phyloP scores from a whole-genome alignment of 1,140 invertebrate species.

The Drosophila ohnishii region DNA sequence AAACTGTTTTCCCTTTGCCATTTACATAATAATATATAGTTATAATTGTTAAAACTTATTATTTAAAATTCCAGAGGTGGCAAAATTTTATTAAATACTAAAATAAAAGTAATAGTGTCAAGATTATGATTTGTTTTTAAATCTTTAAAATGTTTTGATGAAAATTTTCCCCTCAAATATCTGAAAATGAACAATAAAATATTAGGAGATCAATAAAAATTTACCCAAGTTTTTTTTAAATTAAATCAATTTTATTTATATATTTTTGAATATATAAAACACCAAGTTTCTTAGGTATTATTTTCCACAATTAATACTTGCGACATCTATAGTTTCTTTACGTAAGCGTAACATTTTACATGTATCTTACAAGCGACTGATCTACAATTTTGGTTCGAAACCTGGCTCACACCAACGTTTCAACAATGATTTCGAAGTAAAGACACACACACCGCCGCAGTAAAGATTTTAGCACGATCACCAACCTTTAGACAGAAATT shows the following conservation, averaged over 20 bases:
- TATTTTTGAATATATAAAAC: background rate
- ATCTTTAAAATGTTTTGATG: too few species aligned
- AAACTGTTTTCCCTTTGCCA: background rate
- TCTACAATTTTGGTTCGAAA: background rate
- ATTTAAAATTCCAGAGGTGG: background rate
- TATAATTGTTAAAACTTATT: background rate
- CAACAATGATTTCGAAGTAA: background rate
- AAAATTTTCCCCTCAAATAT: too few species aligned
- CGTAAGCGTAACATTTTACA: background rate
- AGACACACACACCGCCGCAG: background rate
- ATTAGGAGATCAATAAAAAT: too few species aligned
- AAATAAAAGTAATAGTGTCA: background rate
- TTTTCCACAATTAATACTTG: background rate
- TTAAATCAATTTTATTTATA: background rate
- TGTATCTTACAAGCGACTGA: background rate
- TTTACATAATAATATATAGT: background rate
- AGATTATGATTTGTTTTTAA: background rate
- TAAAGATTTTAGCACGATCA: background rate
- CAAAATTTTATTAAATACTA: background rate
- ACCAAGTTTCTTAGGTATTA: background rate
- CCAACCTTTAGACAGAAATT: background rate
- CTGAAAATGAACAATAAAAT: too few species aligned
- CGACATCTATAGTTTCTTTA: background rate
- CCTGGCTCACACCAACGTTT: background rate
- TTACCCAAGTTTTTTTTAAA: background rate